A percentile compares a stretch with the other conserved stretches of the same genome.
phyloP scores from a whole-genome alignment of 2,113 vertebrate species.

The Rhynchopsitta pachyrhyncha region DNA sequence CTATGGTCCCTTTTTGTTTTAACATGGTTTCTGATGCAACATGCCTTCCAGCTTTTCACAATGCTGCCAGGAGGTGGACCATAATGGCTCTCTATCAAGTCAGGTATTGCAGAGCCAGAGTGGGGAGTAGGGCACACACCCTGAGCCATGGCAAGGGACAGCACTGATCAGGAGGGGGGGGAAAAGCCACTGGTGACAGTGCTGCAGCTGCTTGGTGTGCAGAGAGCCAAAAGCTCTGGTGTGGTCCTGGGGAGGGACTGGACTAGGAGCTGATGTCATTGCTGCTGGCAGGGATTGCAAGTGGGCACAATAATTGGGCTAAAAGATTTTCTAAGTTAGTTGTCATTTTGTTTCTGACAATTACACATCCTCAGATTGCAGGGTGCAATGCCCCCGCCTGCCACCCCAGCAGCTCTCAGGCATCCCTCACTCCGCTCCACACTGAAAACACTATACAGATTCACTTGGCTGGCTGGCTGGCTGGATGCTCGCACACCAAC shows the following conservation, averaged over 20 bases:
- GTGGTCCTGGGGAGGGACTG: neutral
- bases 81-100: neutral
- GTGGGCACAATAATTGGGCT: neutral
- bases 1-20: neutral
- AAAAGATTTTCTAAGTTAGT: conserved; percentile 8
- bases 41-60: neutral
- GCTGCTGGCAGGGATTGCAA: neutral
- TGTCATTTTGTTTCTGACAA: neutral
- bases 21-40: fast-evolving
- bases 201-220: neutral
- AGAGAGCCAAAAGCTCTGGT: fast-evolving
- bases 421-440: neutral
- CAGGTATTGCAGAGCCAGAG: neutral
- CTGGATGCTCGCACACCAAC: neutral
- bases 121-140: fast-evolving
- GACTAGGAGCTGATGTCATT: neutral
- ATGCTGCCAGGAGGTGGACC: fast-evolving
- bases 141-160: neutral
- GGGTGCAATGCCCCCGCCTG: neutral
- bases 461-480: neutral
- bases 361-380: neutral
- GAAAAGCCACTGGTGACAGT: fast-evolving
- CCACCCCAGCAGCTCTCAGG: neutral
- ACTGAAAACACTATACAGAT: neutral
- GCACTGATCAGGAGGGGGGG: fast-evolving